phyloP scores from a whole-genome alignment of 2,113 vertebrate species.

The Brienomyrus brachyistius region DNA sequence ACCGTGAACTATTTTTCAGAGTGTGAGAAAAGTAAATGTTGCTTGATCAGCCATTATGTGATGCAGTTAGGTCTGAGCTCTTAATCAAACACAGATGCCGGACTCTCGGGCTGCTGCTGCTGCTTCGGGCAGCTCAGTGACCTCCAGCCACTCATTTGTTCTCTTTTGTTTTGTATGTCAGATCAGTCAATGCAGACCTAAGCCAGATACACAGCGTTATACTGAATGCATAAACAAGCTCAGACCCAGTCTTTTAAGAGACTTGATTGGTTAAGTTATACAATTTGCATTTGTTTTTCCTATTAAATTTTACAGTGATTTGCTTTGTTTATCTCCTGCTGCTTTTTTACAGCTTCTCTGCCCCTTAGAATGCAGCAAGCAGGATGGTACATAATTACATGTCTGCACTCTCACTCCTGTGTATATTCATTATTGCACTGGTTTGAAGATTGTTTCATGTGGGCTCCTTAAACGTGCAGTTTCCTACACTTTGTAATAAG shows the following conservation, averaged over 20 bases:
- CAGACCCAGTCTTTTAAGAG: slow-evolving; percentile 11
- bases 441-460: not conserved
- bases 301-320: slow-evolving; percentile 38
- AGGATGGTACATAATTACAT: slow-evolving; percentile 1
- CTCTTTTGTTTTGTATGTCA: not conserved
- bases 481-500: not conserved
- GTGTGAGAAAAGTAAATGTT: slow-evolving; percentile 41
- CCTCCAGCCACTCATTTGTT: not conserved
- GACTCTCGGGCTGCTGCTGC: slow-evolving; percentile 14
- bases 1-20: not conserved
- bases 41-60: slow-evolving; percentile 26
- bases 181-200: not conserved
- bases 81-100: slow-evolving; percentile 22
- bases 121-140: slow-evolving; percentile 34
- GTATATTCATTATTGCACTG: not conserved
- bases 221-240: slow-evolving; percentile 24
- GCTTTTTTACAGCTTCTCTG: not conserved
- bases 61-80: slow-evolving; percentile 24
- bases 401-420: not conserved
- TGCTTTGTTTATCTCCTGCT: slow-evolving; percentile 12
- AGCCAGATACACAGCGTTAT: not conserved
- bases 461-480: not conserved
- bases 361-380: not conserved
- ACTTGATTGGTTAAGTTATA: slow-evolving; percentile 39
- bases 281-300: slow-evolving; percentile 38